Base-by-base conservation (phyloP, 2,797 vertebrate genomes). In the Geotrypetes seraphini region DNA sequence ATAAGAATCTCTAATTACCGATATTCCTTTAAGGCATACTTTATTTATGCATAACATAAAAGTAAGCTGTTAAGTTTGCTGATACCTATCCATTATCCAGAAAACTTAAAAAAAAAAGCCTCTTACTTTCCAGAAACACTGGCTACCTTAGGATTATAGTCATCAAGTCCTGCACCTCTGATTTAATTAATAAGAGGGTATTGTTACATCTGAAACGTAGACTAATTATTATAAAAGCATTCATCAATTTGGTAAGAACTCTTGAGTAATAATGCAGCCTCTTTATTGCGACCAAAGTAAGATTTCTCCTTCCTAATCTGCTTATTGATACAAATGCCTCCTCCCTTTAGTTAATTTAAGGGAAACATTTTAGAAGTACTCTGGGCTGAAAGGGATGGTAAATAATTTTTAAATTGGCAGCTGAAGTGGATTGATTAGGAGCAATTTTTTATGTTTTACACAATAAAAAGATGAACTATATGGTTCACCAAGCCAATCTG, bases 371-470 rank as follows among this genome's bases (percentile, higher is more conserved):
- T 46, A 54, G 39, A 45, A 41, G 57, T 66, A 52, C 59, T 66
- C 55, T 40, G 42, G 25, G 29, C 37, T 58, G 68, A 77, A 67
- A 75, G 55, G 52, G 53, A 64, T 75, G 56, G 63, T 55, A 74
- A 71, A 71, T 66, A 43, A 73, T 74, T 78, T 72, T 74, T 57
- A 66, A 62, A 66, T 63, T 42, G 50, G 74, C 71, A 71, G 56
- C 55, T 78, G 69, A 80, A 84, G 73, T 81, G 63, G 75, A 67
- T 75, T 75, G 70, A 86, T 78, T 78, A 81, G 69, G 60, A 75
- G 59, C 67, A 79, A 76, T 80, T 78, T 78, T 75, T 73, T 58
- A 69, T 68, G 63, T 69, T 83, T 72, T 75, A 61, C 55, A 71
- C 67, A 79, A 79, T 79, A 80, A 77, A 78, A 81, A 73, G 63